These are phyloP conservation scores for Alces alces DNA, from an alignment of 2,113 vertebrate genomes.

Conservation along the genomic window DNA sequence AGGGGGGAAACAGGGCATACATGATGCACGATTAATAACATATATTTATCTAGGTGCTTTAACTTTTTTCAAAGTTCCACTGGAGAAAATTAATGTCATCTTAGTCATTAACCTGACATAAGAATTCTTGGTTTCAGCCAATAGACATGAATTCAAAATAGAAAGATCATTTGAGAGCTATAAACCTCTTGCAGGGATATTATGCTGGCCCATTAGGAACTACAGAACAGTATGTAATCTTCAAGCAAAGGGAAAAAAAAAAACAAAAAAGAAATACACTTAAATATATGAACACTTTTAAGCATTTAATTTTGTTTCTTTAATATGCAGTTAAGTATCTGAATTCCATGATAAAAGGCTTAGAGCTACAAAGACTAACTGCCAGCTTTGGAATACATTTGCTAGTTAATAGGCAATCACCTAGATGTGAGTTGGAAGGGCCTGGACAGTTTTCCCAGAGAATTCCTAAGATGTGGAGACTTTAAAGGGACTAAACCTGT, in stretches of 20 bases:
- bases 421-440: background rate
- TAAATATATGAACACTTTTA: slow-evolving; percentile 19
- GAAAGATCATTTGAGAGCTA: background rate
- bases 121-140: slow-evolving; percentile 15
- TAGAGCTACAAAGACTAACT: background rate
- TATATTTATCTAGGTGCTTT: background rate
- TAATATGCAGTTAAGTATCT: slow-evolving; percentile 34
- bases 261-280: background rate
- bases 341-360: slow-evolving; percentile 6
- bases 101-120: background rate
- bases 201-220: background rate
- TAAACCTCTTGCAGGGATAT: background rate
- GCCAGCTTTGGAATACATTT: background rate
- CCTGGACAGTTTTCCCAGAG: background rate
- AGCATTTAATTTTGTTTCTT: slow-evolving; percentile 26
- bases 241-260: background rate
- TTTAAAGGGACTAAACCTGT: background rate
- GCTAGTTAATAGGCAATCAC: background rate
- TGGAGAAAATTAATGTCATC: background rate
- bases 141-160: slow-evolving; percentile 32
- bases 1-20: background rate
- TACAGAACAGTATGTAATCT: background rate
- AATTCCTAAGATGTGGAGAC: background rate
- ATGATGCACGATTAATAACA: background rate
- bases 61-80: background rate